phyloP scores from a whole-genome alignment of 2,888 invertebrate genomes.

The Galerucella nymphaeae region DNA sequence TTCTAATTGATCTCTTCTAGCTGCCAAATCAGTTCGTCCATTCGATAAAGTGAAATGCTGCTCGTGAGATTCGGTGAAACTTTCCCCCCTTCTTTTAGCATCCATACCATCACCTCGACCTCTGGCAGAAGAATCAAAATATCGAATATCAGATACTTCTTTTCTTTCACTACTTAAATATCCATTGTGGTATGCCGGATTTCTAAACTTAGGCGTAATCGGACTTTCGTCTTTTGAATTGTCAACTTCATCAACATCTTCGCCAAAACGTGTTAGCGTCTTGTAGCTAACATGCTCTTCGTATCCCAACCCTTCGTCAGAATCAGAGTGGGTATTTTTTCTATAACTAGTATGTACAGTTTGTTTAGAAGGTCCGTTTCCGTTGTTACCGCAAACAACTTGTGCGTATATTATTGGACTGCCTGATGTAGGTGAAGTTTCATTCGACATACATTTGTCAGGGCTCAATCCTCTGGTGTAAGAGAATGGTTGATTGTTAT shows the following conservation, averaged over 20 bases:
- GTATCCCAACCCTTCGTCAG: conserved; percentile 83
- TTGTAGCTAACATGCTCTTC: conserved; percentile 69
- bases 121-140: conserved; percentile 66
- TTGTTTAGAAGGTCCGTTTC: conserved; percentile 60
- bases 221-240: conserved; percentile 66
- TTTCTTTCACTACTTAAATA: conserved; percentile 68
- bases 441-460: conserved; percentile 56
- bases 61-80: conserved; percentile 61
- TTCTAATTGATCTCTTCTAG: conserved; percentile 79
- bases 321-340: conserved; percentile 74
- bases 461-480: conserved; percentile 74
- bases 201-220: conserved; percentile 73
- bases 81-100: conserved; percentile 69
- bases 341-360: conserved; percentile 69
- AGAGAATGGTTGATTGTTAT: conserved; percentile 84
- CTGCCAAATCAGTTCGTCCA: conserved; percentile 72
- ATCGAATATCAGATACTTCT: conserved; percentile 51
- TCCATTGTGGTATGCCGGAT: conserved; percentile 66
- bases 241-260: conserved; percentile 64
- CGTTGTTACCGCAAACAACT: conserved; percentile 70
- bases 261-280: conserved; percentile 64
- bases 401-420: conserved; percentile 81
- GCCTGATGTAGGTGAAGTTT: conserved; percentile 60
- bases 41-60: conserved; percentile 51
- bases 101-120: conserved; percentile 78